These are phyloP conservation scores for Burhinus bistriatus DNA, from an alignment of 2,113 vertebrate species.

Conservation along the genomic window DNA sequence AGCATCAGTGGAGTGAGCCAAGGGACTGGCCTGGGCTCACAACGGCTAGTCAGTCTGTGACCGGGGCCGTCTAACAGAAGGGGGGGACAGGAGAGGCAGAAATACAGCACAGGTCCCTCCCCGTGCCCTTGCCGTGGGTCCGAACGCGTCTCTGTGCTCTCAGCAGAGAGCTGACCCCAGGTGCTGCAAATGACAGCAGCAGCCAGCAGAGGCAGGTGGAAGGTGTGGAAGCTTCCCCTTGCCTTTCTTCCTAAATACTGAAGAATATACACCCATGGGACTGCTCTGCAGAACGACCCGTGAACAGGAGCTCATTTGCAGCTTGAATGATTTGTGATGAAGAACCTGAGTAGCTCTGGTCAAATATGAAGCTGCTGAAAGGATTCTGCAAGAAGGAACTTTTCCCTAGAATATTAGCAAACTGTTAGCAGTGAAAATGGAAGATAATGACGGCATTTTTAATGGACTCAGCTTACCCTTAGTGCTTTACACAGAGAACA, in stretches of 20 bases:
- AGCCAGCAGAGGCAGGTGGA: not conserved
- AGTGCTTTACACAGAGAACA: not conserved
- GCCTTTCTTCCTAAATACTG: not conserved
- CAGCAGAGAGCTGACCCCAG: not conserved
- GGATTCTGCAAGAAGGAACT: not conserved
- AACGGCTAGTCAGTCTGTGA: too few species aligned
- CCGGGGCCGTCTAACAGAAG: rapidly evolving
- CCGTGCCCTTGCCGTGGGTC: rapidly evolving
- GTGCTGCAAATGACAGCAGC: not conserved
- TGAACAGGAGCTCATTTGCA: not conserved
- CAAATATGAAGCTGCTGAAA: not conserved
- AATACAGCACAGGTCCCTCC: not conserved
- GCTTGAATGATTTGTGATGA: not conserved
- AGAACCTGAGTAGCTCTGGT: not conserved
- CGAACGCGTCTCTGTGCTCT: not conserved
- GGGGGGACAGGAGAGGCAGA: not conserved
- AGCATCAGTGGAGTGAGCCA: not conserved
- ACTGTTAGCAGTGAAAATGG: not conserved
- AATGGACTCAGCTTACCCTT: not conserved
- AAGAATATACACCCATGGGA: not conserved
- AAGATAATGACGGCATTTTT: not conserved
- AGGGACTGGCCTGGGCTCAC: not conserved
- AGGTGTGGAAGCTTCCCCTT: not conserved
- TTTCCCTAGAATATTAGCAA: not conserved
- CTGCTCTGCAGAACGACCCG: not conserved